Base-by-base conservation (phyloP, 2,888 invertebrate genomes). In the Linnaemya vulpina region DNA sequence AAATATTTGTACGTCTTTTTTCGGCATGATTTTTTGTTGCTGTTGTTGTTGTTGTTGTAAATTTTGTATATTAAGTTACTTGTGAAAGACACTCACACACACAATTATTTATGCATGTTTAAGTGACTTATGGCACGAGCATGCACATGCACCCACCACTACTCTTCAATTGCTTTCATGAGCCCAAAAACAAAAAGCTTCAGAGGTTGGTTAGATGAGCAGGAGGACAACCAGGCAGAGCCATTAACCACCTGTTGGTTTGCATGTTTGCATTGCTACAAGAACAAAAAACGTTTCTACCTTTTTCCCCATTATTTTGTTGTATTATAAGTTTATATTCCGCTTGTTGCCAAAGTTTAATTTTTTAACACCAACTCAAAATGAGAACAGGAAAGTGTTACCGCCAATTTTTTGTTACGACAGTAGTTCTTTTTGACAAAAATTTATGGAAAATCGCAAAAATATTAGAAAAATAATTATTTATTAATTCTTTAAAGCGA, bases 81-180 rank as follows among this genome's bases (percentile, higher is more conserved):
- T 78, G 43, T 20, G 30, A 40, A 38, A 13, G 25, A 38, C 35
- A 73, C 17, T 11, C 46, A 15, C 35, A 22, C 25, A 13, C 22
- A 65, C 65, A 62, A 53, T 67, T 84, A 73, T 81, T 80, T 84
- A 82, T 78, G 78, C 70, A 81, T 67, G 81, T 77, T 58, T 67
- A 81, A 84, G 62, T 76, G 62, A 78, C 82, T 85, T 79, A 78
- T 83, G 78, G 82, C 82, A 82, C 78, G 78, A 83, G 75, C 73
- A 74, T 81, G 78, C 78, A 85, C 78, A 77, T 74, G 75, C 71
- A 71, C 67, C 84, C 76, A 81, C 79, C 76, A 80, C 79, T 46
- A 68, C 53, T 71, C 63, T 70, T 51, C 53, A 67, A 35, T 65
- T 38, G 73, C 60, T 77, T 77, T 20, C 77, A 22, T 60, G 58